Evolutionary conservation across 2,888 invertebrate species (phyloP), one percentile per base, ranked within the genome.

Genomic region (Tenthredo amoena): DNA sequence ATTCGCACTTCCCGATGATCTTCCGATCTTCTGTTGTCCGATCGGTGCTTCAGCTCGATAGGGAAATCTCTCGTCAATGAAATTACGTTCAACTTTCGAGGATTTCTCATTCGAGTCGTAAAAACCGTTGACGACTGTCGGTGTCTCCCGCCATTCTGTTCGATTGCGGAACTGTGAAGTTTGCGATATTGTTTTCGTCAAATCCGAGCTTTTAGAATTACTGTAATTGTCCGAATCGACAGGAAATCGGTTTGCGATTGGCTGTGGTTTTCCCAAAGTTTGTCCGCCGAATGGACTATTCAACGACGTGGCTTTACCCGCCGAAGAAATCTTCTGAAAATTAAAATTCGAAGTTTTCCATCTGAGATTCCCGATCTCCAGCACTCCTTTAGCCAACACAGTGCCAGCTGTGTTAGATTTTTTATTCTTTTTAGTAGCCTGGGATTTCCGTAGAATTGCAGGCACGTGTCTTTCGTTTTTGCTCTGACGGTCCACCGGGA

Each of bases 41-140:
- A n/a, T 31, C 15, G 26, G 40, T 18, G 55, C 55, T 31, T 74
- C 50, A 21, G 62, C 18, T 40, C 62, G 4, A 50, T 21, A 21
- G 18, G 50, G 43, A 76, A 81, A 77, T 65, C 47, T 82, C 10
- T 40, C 40, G 34, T 68, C 47, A 21, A 83, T 62, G 31, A 86
- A 87, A 26, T 87, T 85, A 0, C 79, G 82, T 72, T 84, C 84
- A 1, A 84, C 62, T n/a, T 85, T 84, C 34, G 65, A 76, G 12
- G 26, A 0, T 12, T 34, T 65, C 31, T 74, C 34, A 12, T n/a
- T 79, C 12, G n/a, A 37, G 58, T 79, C 34, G 37, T 12, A 79
- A 34, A 31, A 12, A 18, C 55, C 83, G 31, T 85, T 84, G 4
- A 84, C 62, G 21, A 65, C 21, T 58, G 18, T 26, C 26, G 86